Evolutionary conservation across 2,113 vertebrate genomes (phyloP).

Genomic region (Ancistrus triradiatus): DNA sequence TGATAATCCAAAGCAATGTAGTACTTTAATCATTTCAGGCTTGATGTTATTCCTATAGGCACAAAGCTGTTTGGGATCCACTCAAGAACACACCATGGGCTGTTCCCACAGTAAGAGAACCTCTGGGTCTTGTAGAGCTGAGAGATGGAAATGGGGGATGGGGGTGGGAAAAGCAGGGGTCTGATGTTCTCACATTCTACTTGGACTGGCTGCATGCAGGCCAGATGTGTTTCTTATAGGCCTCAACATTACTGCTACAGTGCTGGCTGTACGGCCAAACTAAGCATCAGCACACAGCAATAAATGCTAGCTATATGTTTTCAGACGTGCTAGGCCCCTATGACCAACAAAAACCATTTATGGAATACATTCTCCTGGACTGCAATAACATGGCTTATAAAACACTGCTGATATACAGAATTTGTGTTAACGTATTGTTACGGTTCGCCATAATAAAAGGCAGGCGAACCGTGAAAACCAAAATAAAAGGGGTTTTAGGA

Average conservation of each 20-base stretch:
- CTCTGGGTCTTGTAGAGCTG: constrained; percentile 55
- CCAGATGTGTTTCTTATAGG: constrained; percentile 47
- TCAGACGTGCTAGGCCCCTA: too few relatives aligned
- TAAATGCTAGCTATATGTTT: not conserved
- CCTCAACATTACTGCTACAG: constrained; percentile 15
- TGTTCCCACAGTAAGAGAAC: constrained; percentile 69
- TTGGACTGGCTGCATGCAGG: constrained; percentile 43
- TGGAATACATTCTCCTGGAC: too few relatives aligned
- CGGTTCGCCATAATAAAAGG: too few relatives aligned
- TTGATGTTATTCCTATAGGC: not conserved
- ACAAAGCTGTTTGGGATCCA: constrained; percentile 53
- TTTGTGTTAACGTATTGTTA: too few relatives aligned
- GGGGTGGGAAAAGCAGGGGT: constrained; percentile 70
- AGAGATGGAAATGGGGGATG: constrained; percentile 17
- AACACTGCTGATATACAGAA: too few relatives aligned
- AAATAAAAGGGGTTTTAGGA: too few relatives aligned
- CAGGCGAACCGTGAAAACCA: too few relatives aligned
- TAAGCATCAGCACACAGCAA: not conserved
- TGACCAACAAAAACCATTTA: too few relatives aligned
- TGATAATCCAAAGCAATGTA: not conserved
- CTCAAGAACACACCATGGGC: constrained; percentile 49
- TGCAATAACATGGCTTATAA: too few relatives aligned
- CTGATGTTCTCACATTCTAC: constrained; percentile 71
- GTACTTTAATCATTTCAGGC: too few relatives aligned
- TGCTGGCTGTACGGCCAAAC: not conserved